phyloP scores from a whole-genome alignment of 2,113 vertebrate species.

The Halcyon malimbica region DNA sequence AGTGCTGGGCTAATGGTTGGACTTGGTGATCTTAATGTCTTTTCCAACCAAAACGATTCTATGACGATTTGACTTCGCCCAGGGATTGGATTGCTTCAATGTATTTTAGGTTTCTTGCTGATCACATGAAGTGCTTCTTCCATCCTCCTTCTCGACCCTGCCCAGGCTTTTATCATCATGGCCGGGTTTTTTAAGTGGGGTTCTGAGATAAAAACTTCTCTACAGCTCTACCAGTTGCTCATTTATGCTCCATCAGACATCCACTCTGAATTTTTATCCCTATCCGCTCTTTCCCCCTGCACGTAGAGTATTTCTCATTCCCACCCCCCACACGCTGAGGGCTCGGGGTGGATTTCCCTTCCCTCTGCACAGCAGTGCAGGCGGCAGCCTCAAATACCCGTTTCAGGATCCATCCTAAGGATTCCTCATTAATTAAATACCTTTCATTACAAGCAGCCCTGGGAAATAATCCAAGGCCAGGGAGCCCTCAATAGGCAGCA shows the following conservation, averaged over 20 bases:
- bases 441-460: background rate
- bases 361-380: accelerated
- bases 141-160: no score
- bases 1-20: background rate
- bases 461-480: conserved; percentile 19
- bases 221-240: background rate
- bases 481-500: background rate
- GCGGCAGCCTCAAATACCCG: background rate
- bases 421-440: background rate
- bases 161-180: accelerated
- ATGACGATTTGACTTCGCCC: background rate
- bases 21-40: background rate
- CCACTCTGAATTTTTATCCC: background rate
- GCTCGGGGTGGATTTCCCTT: background rate
- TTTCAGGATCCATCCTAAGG: background rate
- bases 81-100: accelerated
- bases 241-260: background rate
- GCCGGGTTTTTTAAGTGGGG: background rate
- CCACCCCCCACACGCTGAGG: background rate
- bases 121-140: background rate
- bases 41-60: background rate
- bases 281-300: background rate
- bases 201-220: background rate
- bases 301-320: background rate
- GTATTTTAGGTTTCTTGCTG: background rate